These are phyloP conservation scores for Crax fasciolata DNA, from an alignment of 2,797 vertebrate species.

Conservation along the genomic window DNA sequence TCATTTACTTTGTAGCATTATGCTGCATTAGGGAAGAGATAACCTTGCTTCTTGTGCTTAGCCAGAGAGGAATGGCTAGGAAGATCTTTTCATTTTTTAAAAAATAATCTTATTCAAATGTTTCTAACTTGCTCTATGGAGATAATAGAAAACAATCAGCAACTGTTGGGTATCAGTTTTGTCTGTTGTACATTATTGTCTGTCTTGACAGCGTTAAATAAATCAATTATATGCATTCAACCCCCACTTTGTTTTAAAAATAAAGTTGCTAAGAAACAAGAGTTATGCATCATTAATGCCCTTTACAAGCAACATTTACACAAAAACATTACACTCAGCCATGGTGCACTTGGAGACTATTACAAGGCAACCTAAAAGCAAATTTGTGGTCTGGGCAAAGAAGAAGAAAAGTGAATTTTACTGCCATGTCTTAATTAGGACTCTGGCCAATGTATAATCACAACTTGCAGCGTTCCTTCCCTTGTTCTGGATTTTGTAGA, in stretches of 20 bases:
- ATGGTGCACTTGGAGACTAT: not conserved
- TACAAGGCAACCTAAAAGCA: not conserved
- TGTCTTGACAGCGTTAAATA: constrained; percentile 41
- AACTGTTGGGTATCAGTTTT: not conserved
- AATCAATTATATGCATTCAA: constrained; percentile 19
- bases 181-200: constrained; percentile 39
- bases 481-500: not conserved
- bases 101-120: not conserved
- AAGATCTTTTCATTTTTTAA: not conserved
- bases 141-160: constrained; percentile 41
- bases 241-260: constrained; percentile 38
- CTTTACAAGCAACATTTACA: constrained; percentile 3
- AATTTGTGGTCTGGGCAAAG: not conserved
- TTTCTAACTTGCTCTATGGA: constrained; percentile 59
- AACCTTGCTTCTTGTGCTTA: not conserved
- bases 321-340: not conserved
- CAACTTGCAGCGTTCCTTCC: not conserved
- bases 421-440: not conserved
- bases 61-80: not conserved
- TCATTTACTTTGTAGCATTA: not conserved
- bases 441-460: not conserved
- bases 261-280: constrained; percentile 51
- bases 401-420: not conserved
- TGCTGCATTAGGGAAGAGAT: not conserved
- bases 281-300: not conserved